Base-by-base conservation (phyloP, 2,797 vertebrate species). In the Miichthys miiuy region DNA sequence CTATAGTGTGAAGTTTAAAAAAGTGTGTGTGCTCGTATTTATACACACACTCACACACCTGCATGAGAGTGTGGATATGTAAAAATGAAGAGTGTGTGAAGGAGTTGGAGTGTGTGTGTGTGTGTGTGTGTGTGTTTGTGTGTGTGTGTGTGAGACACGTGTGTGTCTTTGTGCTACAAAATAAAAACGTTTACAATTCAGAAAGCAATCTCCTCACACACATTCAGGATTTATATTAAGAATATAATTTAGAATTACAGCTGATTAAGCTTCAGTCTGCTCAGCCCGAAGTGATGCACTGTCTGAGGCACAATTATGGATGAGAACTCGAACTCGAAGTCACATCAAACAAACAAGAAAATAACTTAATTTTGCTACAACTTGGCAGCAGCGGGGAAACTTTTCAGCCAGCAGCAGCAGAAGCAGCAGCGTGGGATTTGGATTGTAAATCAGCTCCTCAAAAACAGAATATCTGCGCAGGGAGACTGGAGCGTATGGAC, bases 381-480 rank as follows among this genome's bases (percentile, higher is more conserved):
- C 81, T 89, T 91, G 76, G 66, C 68, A 75, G 72, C 74, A 60
- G 72, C 21, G 62, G 60, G 6, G 47, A 84, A 92, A 92, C 82
- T 92, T 91, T 90, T 72, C 56, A 27, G 50, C 48, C 80, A 56
- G 80, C 75, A 63, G 74, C 34, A 38, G 34, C 34, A 34, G 34
- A 5, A 30, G 27, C 30, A 34, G 30, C 30, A 78, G 69, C 27
- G 34, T 20, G 75, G 77, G 62, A 30, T 88, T 72, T 66, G 75
- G 70, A 75, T 56, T 60, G 38, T n/a, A 68, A 66, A 81, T 61
- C 71, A 71, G 47, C 38, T 50, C 47, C 54, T 42, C 1, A 56
- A 23, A 78, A 58, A 70, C 46, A 16, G 3, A 56, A 50, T 44
- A 23, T 44, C 6, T 46, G 68, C 87, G 64, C 68, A 73, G 69